Conservation (phyloP, 2,113 vertebrate genomes). For the Picathartes gymnocephalus region DNA sequence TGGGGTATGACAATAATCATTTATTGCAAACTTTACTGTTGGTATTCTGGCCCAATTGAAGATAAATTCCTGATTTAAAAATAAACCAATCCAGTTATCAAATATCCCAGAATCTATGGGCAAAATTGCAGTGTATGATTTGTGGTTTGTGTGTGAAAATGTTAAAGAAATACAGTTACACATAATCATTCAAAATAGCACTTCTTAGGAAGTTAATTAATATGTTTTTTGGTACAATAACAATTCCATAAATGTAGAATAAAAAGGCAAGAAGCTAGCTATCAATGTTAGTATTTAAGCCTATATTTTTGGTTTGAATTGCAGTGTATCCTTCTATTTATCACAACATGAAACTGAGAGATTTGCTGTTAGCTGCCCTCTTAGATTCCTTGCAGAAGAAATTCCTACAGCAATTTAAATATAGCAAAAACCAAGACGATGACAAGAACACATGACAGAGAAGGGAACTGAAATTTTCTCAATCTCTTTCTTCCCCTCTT, state of each 20-base stretch:
- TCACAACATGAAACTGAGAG: background rate
- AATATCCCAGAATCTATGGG: background rate
- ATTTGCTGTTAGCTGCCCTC: background rate
- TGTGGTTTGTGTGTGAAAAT: background rate
- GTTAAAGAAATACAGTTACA: background rate
- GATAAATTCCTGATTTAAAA: background rate
- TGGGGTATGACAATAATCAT: background rate
- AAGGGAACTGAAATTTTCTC: constrained; percentile 46
- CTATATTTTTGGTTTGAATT: background rate
- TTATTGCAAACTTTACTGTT: constrained; percentile 1
- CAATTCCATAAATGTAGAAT: background rate
- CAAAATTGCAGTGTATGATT: background rate
- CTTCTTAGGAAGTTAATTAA: background rate
- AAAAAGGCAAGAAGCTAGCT: background rate
- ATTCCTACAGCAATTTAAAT: constrained; percentile 23
- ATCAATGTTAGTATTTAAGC: background rate
- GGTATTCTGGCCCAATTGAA: background rate
- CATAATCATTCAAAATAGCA: background rate
- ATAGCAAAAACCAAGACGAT: background rate
- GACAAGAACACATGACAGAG: background rate
- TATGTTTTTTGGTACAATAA: background rate
- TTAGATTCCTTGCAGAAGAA: background rate
- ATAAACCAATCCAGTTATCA: background rate
- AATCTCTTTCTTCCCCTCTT: constrained; percentile 32
- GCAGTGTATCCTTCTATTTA: background rate